A percentile compares a stretch with the other conserved stretches of the same genome.
Evolutionary conservation across 2,113 vertebrate species (phyloP).

Genomic region (Oreochromis niloticus): DNA sequence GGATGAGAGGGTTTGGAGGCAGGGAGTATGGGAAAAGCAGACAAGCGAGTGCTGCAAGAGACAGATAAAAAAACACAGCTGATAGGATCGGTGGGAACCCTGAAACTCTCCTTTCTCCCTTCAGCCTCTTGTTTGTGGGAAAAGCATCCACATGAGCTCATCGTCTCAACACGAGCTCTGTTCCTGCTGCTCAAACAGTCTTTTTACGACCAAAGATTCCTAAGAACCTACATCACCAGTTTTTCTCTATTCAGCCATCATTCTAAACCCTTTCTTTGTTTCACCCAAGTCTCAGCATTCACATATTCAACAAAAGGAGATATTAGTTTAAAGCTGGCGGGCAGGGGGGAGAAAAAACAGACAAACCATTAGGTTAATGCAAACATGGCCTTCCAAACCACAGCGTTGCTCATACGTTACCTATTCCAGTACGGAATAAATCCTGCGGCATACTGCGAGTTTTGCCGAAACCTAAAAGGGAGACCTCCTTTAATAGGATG

Average conservation of each 20-base stretch:
- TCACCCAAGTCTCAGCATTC: not conserved
- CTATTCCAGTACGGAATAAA: slow-evolving; percentile 63
- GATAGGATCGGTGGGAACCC: not conserved
- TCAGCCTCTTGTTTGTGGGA: not conserved
- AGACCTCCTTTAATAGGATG: slow-evolving; percentile 55
- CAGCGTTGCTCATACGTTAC: slow-evolving; percentile 61
- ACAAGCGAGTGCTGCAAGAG: not conserved
- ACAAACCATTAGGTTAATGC: slow-evolving; percentile 13
- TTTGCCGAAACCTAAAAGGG: slow-evolving; percentile 68
- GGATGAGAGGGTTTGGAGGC: not conserved
- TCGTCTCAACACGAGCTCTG: not conserved
- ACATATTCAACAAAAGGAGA: not conserved
- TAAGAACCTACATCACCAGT: not conserved
- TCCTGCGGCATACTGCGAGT: slow-evolving; percentile 71
- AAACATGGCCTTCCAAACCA: not conserved
- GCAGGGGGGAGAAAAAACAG: slow-evolving; percentile 17
- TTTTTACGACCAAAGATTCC: not conserved
- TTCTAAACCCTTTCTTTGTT: not conserved
- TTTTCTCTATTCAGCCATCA: not conserved
- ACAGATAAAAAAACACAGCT: not conserved
- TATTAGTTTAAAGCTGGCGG: slow-evolving; percentile 52
- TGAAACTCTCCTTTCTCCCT: not conserved
- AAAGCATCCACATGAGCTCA: not conserved
- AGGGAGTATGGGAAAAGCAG: not conserved
- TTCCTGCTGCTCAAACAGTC: not conserved